Base-by-base conservation (phyloP, 2,113 vertebrate genomes). In the Macquaria ambigua region DNA sequence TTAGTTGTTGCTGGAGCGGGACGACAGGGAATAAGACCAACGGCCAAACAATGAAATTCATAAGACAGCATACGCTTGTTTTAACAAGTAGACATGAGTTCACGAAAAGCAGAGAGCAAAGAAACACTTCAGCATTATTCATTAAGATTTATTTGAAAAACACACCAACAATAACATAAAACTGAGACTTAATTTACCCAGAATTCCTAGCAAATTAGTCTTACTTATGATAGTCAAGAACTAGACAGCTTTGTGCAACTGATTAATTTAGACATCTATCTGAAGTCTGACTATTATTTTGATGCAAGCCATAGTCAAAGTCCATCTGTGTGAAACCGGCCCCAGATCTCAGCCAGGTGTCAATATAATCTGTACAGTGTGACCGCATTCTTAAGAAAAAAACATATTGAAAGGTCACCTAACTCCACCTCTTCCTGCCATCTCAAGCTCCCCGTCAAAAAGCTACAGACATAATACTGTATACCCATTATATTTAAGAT, bases 1-100 rank as follows among this genome's bases (percentile, higher is more conserved):
- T 80, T 59, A 39, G 73, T 25, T 41, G 11, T 58, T 66, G 74
- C 64, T 8, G 64, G 52, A 66, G 56, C 63, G 20, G 12, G 56
- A 64, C 28, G 5, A 43, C 55, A 5, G 75, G 75, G 43, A 69
- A 62, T 68, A 25, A 52, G 64, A 68, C 31, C n/a, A 10, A 52
- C 5, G 28, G 55, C 31, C 56, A 74, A 68, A 72, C 25, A 21
- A 37, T 18, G 18, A 64, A 66, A 80, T 37, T 72, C 18, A 43
- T 23, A n/a, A 16, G 9, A 63, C 10, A 8, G 25, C 72, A 34
- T 10, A 18, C 2, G 50, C 8, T 71, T 8, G 43, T 66, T 78
- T 28, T 73, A 41, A 68, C n/a, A 46, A n/a, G 6, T 1, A 37
- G 8, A 84, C 5, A 5, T 8, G 23, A 66, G 46, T 77, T 79